Percentiles rank a stretch among this genome's conserved stretches.
These are phyloP conservation scores for Proales similis DNA, from an alignment of 1,140 invertebrate genomes.

Conservation along the genomic window DNA sequence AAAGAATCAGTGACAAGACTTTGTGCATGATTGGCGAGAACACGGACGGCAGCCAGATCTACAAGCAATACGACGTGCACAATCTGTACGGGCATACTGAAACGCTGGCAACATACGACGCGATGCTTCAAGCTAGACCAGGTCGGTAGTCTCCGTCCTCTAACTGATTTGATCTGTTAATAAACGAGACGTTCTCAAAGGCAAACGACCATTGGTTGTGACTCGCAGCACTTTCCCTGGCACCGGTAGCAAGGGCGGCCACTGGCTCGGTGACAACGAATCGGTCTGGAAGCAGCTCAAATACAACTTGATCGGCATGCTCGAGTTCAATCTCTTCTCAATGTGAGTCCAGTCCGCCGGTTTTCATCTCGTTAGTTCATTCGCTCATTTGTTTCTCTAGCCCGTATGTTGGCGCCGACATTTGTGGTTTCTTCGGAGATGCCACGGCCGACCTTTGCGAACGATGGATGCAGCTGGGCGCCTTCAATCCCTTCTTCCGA, in stretches of 20 bases:
- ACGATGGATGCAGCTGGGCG: constrained; percentile 59
- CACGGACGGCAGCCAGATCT: constrained; percentile 46
- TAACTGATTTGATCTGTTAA: too few relatives aligned
- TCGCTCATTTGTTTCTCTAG: too few relatives aligned
- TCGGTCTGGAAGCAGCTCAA: constrained; percentile 47
- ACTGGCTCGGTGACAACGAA: constrained; percentile 70
- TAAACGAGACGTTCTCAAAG: too few relatives aligned
- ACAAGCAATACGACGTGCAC: constrained; percentile 58
- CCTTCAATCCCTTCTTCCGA: constrained; percentile 52
- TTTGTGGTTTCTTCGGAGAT: constrained; percentile 76
- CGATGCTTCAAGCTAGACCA: constrained; percentile 39
- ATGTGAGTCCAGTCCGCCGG: constrained; percentile 57
- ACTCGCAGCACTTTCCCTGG: constrained; percentile 73
- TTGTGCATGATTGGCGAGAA: constrained; percentile 75
- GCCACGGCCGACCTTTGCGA: constrained; percentile 60
- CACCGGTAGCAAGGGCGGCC: constrained; percentile 68
- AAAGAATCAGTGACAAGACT: constrained; percentile 61
- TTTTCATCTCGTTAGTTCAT: too few relatives aligned
- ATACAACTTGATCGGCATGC: constrained; percentile 45
- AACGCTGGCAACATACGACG: constrained; percentile 55
- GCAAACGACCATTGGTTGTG: constrained; percentile 68
- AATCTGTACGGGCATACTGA: constrained; percentile 65
- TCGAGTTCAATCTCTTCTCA: constrained; percentile 51
- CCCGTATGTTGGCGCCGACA: constrained; percentile 68
- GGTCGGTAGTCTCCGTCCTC: background rate